Evolutionary conservation across 2,888 invertebrate genomes (phyloP), one percentile per base, ranked within the genome.

Genomic region (Athrips mouffetella): DNA sequence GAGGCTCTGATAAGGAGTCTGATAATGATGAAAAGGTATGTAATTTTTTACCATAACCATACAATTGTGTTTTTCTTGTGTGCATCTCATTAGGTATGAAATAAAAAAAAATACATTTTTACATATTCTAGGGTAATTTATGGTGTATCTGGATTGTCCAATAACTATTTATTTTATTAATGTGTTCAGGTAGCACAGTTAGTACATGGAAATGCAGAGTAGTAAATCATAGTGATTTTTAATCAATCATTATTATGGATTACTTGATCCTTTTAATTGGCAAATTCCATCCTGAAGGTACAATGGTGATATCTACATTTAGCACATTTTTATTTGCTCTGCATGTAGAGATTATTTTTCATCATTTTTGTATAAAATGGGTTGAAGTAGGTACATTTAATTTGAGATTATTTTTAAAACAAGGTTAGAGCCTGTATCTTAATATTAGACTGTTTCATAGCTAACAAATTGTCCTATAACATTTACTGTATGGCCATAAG

Each of bases 21-120:
- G 96, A 96, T 69, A 93, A 93, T 73, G 96, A 96, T 76, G 96
- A 96, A 74, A 96, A 96, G 94, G 96, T 96, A 90, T 89, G 91
- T 84, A 54, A 45, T 50, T 50, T 46, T 41, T n/a, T 59, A 25
- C 11, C 16, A n/a, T 11, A 11, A 11, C 21, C 30, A 11, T 6
- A 10, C 8, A 4, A 20, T 20, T 23, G 11, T 45, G 30, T 15
- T 31, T 31, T n/a, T 15, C 6, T 1, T 31, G 21, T 31, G 45
- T 45, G 44, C 21, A 44, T n/a, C 30, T 20, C 29, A 42, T 44
- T 29, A 20, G 13, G 11, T 11, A 21, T 11, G 13, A 15, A 23
- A 18, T 21, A 41, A 7, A 27, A 16, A 44, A 44, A 11, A n/a
- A 16, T 21, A 2, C 21, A 33, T 27, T 40, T 30, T 44, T 27